Base-by-base conservation (phyloP, 1,140 invertebrate species). In the Matsumurasca onukii region DNA sequence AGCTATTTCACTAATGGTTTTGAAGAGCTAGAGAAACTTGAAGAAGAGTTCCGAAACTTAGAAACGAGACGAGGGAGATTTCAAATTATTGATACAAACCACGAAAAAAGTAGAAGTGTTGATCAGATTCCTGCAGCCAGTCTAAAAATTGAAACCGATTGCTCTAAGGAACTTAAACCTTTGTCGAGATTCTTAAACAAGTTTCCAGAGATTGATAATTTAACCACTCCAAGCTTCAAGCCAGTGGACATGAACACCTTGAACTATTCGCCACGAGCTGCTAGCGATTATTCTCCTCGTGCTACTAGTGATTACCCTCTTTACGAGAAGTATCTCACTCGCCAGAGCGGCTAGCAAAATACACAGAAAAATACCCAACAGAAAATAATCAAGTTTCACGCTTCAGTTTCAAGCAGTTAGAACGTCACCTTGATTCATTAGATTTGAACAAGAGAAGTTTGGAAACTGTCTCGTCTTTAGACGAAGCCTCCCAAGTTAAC, bases 381-480 rank as follows among this genome's bases (percentile, higher is more conserved):
- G 62, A 65, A 45, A 59, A 29, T 29, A 24, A 59, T 22, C 24
- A 13, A 3, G 24, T 59, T 22, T 20, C 17, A 13, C 20, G 62
- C 15, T 27, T 65, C 17, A 65, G 62, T 65, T 65, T 65, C 25
- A 65, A 65, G 25, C 62, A 65, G 24, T 49, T 68, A 25, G 45
- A 68, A 22, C 29, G 57, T 1, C 57, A 63, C 22, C 24, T 59
- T n/a, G 67, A 68, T 20, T 59, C 31, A 17, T 61, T 68, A 31
- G 67, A 68, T 30, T 39, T 68, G 34, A 61, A 29, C 9, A 68
- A 63, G 27, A 68, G 61, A n/a, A 68, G 61, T 20, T 12, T 15
- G 31, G 64, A 66, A 30, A 31, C 31, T 34, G 25, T 66, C 24
- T 51, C n/a, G 24, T 51, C 49, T 5, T 27, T 59, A 12, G 55